These are phyloP conservation scores for Aphis craccivora DNA, from an alignment of 1,140 invertebrate genomes.

Conservation along the genomic window DNA sequence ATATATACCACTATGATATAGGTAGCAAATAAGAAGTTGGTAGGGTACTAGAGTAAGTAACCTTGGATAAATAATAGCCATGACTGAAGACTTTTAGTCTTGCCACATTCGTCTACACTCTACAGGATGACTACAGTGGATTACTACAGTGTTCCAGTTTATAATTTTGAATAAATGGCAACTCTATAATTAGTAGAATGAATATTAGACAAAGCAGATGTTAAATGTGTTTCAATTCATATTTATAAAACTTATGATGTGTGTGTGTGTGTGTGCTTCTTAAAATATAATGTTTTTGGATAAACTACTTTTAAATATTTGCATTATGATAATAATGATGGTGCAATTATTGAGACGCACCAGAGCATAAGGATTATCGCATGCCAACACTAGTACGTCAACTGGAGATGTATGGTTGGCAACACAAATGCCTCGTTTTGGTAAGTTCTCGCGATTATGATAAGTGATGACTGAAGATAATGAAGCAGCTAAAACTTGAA, in stretches of 20 bases:
- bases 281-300: conserved; percentile 3
- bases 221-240: background rate
- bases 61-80: too few species aligned
- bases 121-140: too few species aligned
- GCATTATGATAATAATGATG: conserved; percentile 46
- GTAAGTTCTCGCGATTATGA: conserved; percentile 84
- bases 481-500: conserved; percentile 85
- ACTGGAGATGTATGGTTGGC: conserved; percentile 99
- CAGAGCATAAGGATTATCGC: conserved; percentile 97
- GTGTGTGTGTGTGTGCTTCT: background rate
- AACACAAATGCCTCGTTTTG: conserved; percentile 91
- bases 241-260: background rate
- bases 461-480: conserved; percentile 89
- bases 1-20: background rate
- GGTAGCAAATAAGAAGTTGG: background rate
- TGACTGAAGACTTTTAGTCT: too few species aligned
- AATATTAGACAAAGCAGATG: background rate
- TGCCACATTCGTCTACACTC: too few species aligned
- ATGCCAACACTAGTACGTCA: conserved; percentile 95
- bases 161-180: background rate
- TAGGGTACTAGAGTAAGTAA: background rate
- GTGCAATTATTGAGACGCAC: conserved; percentile 69
- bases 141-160: background rate
- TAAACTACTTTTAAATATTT: conserved; percentile 34
- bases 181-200: background rate